These are phyloP conservation scores for Orestias chungarensis DNA, from an alignment of 2,797 vertebrate genomes.

Conservation along the genomic window DNA sequence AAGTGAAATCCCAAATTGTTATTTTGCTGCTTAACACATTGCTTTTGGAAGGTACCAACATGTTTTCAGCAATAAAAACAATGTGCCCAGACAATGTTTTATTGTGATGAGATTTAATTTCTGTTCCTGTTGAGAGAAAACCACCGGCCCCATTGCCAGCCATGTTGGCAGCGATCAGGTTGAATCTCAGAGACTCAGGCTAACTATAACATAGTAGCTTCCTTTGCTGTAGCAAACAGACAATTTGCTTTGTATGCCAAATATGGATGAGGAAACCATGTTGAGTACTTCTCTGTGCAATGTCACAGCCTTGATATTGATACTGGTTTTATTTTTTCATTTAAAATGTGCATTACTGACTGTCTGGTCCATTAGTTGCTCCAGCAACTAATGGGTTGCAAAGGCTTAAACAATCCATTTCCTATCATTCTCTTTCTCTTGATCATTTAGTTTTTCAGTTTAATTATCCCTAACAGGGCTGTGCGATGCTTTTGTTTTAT, in stretches of 20 bases:
- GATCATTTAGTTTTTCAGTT: conserved; percentile 6
- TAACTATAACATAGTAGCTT: conserved; percentile 34
- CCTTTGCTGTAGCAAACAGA: conserved; percentile 32
- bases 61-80: conserved; percentile 52
- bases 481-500: not conserved
- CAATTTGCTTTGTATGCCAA: conserved; percentile 24
- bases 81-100: conserved; percentile 50
- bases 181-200: conserved; percentile 63
- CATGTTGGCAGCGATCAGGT: conserved; percentile 53
- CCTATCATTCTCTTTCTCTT: conserved; percentile 5
- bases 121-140: conserved; percentile 40
- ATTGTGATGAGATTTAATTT: conserved; percentile 46
- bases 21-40: conserved; percentile 34
- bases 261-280: conserved; percentile 22
- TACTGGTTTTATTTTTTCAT: conserved; percentile 44
- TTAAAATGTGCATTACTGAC: conserved; percentile 15
- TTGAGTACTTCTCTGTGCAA: conserved; percentile 31
- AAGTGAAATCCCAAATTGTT: conserved; percentile 29
- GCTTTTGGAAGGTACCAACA: conserved; percentile 44
- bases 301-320: conserved; percentile 46
- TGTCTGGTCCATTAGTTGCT: conserved; percentile 32
- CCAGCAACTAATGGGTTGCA: conserved; percentile 37
- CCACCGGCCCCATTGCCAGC: conserved; percentile 44
- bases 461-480: conserved; percentile 16
- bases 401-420: conserved; percentile 23